Base-by-base conservation (phyloP, 2,797 vertebrate genomes). In the Clarias pachynema region DNA sequence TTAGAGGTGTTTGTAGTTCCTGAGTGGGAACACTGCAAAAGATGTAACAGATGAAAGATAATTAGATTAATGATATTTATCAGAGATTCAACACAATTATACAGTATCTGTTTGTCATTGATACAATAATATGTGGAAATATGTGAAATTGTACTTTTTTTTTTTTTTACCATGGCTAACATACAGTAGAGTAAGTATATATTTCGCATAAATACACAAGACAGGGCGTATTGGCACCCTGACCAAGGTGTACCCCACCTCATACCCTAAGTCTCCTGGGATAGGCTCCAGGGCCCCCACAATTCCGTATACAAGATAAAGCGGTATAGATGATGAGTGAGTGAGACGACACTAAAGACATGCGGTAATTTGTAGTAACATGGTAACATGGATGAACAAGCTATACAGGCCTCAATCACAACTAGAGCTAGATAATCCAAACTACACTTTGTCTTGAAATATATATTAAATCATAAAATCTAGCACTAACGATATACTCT, bases 1-100 rank as follows among this genome's bases (percentile, higher is more conserved):
- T 91, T 91, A 78, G 89, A 87, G 79, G 94, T 94, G 92, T 93
- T 95, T 82, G 87, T 85, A 66, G 62, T 87, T 62, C 86, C 66
- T 85, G 89, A 84, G 37, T 92, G 89, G 65, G 92, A 90, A 91
- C 89, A 94, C 95, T 96, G 95, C 44, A 92, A 73, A 93, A 84
- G 65, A 88, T 70, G 53, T 77, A 79, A 20, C 20, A 66, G 15
- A n/a, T 86, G 69, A 26, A 2, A 78, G 37, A 40, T 6, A 34
- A 77, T 53, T 34, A 75, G 44, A 44, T 68, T 53, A 31, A 53
- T 31, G 18, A 31, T 12, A 60, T 60, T 79, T 65, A 26, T 65
- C 16, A 80, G 18, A 53, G 9, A 66, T 29, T 62, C 24, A 79
- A 62, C 24, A 44, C 66, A 40, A 29, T 44, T 79, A 65, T 20